phyloP scores from a whole-genome alignment of 2,113 vertebrate genomes.

The Gulo gulo region DNA sequence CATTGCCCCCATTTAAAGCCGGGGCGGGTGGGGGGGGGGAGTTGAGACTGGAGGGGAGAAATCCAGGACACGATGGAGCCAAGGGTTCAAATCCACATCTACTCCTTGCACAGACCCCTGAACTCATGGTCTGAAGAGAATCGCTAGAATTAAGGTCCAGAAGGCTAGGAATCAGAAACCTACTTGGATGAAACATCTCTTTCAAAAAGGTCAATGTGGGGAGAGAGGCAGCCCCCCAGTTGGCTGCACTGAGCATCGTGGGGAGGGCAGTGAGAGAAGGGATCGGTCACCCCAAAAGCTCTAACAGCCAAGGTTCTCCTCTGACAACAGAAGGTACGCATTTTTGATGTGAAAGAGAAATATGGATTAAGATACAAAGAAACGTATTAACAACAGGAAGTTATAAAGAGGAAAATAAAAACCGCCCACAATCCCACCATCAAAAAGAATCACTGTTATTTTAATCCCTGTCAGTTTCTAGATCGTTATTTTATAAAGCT shows the following conservation, averaged over 20 bases:
- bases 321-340: background rate
- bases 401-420: background rate
- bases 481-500: background rate
- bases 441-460: background rate
- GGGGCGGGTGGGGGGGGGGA: background rate
- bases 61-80: rapidly evolving
- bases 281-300: background rate
- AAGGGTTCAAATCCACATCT: background rate
- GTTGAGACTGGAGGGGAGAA: background rate
- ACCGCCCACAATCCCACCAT: background rate
- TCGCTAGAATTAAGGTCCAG: background rate
- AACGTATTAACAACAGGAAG: background rate
- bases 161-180: background rate
- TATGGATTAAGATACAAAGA: background rate
- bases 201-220: background rate
- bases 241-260: rapidly evolving
- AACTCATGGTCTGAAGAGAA: background rate
- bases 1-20: background rate
- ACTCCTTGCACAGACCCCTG: background rate
- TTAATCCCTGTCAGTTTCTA: background rate
- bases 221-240: rapidly evolving
- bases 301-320: background rate
- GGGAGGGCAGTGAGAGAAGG: background rate
- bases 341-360: background rate
- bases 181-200: background rate